phyloP scores from a whole-genome alignment of 2,113 vertebrate species.

The Microtus oregoni region DNA sequence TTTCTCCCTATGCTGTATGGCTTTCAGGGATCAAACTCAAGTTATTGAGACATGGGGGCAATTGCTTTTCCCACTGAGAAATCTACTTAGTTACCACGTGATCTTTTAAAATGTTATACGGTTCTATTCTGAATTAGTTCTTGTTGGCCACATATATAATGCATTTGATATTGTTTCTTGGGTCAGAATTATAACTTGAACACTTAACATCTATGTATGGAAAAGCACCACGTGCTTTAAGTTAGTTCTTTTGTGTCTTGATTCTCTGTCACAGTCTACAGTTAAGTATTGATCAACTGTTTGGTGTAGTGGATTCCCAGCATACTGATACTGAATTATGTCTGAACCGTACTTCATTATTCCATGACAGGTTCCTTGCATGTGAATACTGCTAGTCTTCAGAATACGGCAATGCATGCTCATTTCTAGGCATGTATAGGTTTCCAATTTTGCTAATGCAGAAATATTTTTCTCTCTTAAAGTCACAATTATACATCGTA shows the following conservation, averaged over 20 bases:
- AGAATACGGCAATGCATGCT: not conserved
- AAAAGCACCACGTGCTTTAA: not conserved
- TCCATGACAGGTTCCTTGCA: not conserved
- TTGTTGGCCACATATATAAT: not conserved
- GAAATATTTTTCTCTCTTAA: not conserved
- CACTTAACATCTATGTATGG: not conserved
- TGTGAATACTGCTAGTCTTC: not conserved
- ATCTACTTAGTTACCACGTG: not conserved
- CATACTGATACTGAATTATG: not conserved
- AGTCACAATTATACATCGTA: not conserved
- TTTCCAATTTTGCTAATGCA: not conserved
- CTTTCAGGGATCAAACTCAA: not conserved
- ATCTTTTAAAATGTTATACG: not conserved
- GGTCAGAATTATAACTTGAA: not conserved
- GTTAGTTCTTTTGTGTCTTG: not conserved
- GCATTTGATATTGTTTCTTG: not conserved
- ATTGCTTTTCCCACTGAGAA: not conserved
- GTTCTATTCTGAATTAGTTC: not conserved
- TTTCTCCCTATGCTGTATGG: not conserved
- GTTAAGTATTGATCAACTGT: constrained; percentile 27
- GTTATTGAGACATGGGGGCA: not conserved
- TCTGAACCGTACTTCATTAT: not conserved
- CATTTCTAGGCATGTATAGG: not conserved
- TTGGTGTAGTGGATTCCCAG: not conserved
- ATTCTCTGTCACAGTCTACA: not conserved